Evolutionary conservation across 2,888 invertebrate genomes (phyloP).

Genomic region (Mesoligia furuncula): DNA sequence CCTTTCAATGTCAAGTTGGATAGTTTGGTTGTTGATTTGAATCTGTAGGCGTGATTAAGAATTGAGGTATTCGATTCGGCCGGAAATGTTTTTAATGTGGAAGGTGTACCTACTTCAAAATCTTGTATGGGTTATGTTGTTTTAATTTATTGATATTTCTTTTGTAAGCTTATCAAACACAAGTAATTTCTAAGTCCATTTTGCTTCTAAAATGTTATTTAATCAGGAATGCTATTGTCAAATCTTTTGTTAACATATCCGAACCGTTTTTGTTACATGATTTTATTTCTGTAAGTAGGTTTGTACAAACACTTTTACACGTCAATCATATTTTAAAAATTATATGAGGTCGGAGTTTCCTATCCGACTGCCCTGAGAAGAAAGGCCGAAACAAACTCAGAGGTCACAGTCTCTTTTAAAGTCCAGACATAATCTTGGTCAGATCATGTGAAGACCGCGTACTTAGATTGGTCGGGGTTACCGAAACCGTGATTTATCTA

Average conservation of each 20-base stretch:
- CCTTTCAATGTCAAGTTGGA: conserved; percentile 61
- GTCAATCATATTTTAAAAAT: background rate
- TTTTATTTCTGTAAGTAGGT: background rate
- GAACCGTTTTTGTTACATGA: background rate
- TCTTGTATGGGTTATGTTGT: background rate
- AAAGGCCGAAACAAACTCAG: background rate
- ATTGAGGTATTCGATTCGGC: conserved; percentile 39
- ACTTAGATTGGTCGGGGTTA: background rate
- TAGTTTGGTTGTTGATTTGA: conserved; percentile 38
- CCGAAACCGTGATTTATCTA: background rate
- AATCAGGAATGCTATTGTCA: background rate
- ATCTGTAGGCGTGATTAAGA: conserved; percentile 42
- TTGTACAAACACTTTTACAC: background rate
- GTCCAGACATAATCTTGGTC: background rate
- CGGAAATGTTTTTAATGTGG: conserved; percentile 43
- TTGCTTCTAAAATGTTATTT: background rate
- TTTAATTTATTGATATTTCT: background rate
- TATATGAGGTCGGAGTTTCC: background rate
- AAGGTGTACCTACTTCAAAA: conserved; percentile 4
- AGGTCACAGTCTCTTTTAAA: background rate
- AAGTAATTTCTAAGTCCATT: background rate
- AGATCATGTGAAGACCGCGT: background rate
- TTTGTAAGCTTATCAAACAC: background rate
- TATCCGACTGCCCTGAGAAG: background rate
- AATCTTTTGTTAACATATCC: background rate